These are phyloP conservation scores for Oreotrochilus melanogaster DNA, from an alignment of 2,113 vertebrate genomes.

Conservation along the genomic window DNA sequence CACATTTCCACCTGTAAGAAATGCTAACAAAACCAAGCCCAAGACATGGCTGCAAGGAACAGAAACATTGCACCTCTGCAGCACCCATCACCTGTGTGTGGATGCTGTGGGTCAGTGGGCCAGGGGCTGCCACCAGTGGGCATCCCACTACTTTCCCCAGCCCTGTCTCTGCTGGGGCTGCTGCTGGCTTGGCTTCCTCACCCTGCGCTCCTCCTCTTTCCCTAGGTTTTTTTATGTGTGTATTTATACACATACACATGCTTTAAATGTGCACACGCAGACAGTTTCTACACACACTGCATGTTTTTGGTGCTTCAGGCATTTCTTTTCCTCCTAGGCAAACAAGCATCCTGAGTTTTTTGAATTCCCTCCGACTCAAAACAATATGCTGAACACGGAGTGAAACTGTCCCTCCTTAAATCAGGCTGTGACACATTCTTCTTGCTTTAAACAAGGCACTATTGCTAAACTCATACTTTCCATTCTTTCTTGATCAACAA, in stretches of 20 bases:
- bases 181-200: accelerated
- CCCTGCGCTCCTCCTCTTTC: not conserved
- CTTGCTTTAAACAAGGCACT: not conserved
- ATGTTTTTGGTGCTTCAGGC: not conserved
- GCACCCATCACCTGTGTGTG: accelerated
- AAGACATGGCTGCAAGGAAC: accelerated
- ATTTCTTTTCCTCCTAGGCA: not conserved
- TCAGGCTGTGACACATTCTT: not conserved
- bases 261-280: not conserved
- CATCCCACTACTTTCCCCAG: not conserved
- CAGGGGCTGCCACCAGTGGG: accelerated
- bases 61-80: accelerated
- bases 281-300: not conserved
- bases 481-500: not conserved
- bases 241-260: not conserved
- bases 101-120: not conserved
- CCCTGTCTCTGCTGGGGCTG: accelerated
- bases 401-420: constrained; percentile 1
- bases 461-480: not conserved
- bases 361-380: not conserved
- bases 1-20: not conserved
- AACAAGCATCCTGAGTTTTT: not conserved
- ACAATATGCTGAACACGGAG: not conserved
- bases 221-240: not conserved
- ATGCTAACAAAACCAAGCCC: not conserved